phyloP scores from a whole-genome alignment of 2,797 vertebrate genomes.

The Dermochelys coriacea region DNA sequence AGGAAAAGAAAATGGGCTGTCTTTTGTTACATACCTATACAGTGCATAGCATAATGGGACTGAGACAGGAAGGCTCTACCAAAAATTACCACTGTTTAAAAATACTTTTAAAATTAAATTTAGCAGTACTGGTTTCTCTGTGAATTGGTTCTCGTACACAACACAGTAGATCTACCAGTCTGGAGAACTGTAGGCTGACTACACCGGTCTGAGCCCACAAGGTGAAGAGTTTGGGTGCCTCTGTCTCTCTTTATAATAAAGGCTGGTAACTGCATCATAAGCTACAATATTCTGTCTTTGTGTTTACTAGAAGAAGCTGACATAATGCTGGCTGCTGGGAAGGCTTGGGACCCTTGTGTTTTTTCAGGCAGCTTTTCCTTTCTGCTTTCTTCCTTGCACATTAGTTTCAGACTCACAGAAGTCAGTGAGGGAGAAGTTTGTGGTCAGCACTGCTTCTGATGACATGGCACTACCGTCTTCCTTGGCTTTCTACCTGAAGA shows the following conservation, averaged over 20 bases:
- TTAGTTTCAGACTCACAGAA: background rate
- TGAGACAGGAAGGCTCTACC: background rate
- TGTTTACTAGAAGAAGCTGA: background rate
- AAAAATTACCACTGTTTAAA: background rate
- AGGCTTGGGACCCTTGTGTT: background rate
- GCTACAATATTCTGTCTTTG: background rate
- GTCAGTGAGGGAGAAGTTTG: accelerated
- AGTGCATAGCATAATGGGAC: background rate
- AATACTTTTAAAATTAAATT: background rate
- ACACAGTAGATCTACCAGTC: background rate
- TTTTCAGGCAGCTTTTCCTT: background rate
- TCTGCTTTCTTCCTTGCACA: background rate
- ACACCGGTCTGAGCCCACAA: background rate
- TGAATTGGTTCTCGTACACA: background rate
- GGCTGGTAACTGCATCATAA: background rate
- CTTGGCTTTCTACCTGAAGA: background rate
- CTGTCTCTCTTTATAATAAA: background rate
- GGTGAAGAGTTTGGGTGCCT: background rate
- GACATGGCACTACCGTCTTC: background rate
- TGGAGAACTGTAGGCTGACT: background rate
- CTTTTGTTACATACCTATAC: background rate
- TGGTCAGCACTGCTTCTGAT: background rate
- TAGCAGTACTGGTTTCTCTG: background rate
- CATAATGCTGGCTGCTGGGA: background rate
- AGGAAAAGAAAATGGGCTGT: background rate